These are phyloP conservation scores for Anarrhichthys ocellatus DNA, from an alignment of 2,113 vertebrate genomes.

Conservation along the genomic window DNA sequence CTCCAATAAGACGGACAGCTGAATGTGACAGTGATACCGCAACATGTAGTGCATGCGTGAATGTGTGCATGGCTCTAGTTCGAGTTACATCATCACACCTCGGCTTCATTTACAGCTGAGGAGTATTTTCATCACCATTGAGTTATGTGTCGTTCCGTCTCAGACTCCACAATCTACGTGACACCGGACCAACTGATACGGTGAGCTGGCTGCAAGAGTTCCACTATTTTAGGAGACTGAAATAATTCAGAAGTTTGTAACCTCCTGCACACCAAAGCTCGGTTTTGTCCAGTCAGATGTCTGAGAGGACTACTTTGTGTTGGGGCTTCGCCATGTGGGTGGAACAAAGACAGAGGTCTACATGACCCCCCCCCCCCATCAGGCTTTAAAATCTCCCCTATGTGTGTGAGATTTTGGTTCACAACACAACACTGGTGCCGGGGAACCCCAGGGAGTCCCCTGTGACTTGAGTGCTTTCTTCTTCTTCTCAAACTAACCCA, in stretches of 20 bases:
- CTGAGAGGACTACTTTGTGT: not conserved
- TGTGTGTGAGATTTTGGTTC: too few relatives aligned
- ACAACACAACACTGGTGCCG: too few relatives aligned
- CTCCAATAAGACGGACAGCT: conserved; percentile 3
- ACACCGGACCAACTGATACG: conserved; percentile 23
- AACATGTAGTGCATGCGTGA: not conserved
- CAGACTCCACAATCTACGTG: conserved; percentile 4
- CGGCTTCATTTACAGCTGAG: conserved; percentile 39
- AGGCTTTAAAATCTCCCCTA: too few relatives aligned
- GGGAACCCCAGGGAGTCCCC: not conserved
- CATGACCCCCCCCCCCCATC: too few relatives aligned
- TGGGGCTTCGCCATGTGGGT: not conserved
- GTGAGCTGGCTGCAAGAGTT: not conserved
- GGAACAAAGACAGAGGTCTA: too few relatives aligned
- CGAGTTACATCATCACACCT: conserved; percentile 54
- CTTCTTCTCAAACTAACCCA: too few relatives aligned
- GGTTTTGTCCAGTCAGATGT: too few relatives aligned
- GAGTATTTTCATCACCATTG: conserved; percentile 43
- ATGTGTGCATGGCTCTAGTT: conserved; percentile 8
- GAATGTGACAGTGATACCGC: conserved; percentile 26
- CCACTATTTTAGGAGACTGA: conserved; percentile 24
- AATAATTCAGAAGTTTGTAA: not conserved
- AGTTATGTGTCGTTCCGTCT: conserved; percentile 20
- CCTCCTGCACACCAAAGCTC: not conserved
- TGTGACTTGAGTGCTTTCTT: not conserved